phyloP scores from a whole-genome alignment of 2,797 vertebrate genomes.

The Adrianichthys oophorus region DNA sequence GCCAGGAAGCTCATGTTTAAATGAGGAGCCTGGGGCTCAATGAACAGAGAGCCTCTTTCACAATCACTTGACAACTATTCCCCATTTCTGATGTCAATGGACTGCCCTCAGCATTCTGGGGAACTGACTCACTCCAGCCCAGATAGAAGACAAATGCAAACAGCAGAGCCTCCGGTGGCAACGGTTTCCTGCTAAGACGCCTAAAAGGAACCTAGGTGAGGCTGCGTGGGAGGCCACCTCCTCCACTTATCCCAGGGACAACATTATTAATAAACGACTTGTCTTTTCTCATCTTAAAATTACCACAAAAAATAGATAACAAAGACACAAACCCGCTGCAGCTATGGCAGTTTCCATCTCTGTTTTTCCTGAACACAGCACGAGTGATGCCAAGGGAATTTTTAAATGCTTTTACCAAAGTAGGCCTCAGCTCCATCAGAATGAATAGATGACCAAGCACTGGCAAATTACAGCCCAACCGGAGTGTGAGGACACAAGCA shows the following conservation, averaged over 20 bases:
- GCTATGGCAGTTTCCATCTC: constrained; percentile 32
- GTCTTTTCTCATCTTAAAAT: constrained; percentile 43
- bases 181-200: constrained; percentile 53
- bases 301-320: constrained; percentile 32
- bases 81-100: constrained; percentile 72
- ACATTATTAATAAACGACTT: constrained; percentile 52
- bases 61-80: constrained; percentile 74
- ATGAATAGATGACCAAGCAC: constrained; percentile 37
- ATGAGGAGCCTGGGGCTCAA: constrained; percentile 69
- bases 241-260: constrained; percentile 45
- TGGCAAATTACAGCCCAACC: constrained; percentile 28
- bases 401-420: constrained; percentile 63
- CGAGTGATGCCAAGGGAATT: constrained; percentile 58
- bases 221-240: constrained; percentile 55
- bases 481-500: constrained; percentile 10
- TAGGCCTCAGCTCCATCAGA: constrained; percentile 47
- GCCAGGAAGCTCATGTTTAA: constrained; percentile 78
- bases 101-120: constrained; percentile 68
- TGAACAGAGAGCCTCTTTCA: constrained; percentile 76
- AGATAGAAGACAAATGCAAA: constrained; percentile 54
- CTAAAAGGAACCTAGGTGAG: constrained; percentile 63
- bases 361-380: constrained; percentile 65
- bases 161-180: constrained; percentile 37
- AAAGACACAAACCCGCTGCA: constrained; percentile 42
- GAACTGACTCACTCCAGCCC: constrained; percentile 64